Percentiles rank a stretch among this genome's conserved stretches.
Conservation (phyloP, 2,797 vertebrate genomes). For the Melanotaenia nigrans region DNA sequence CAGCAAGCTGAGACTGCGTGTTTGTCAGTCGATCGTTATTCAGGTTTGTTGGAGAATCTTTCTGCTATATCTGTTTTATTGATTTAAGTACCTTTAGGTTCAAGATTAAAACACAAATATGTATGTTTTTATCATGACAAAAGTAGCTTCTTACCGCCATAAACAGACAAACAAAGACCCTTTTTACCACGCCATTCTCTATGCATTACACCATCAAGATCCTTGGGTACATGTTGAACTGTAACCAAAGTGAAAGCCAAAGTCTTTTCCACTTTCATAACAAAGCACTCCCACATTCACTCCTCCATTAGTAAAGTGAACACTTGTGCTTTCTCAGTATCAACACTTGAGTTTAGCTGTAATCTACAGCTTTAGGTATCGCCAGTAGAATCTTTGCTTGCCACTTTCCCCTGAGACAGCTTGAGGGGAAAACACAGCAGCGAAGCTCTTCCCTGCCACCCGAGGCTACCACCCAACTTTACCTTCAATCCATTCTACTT, state of each 20-base stretch:
- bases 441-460: conserved; percentile 63
- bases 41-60: background rate
- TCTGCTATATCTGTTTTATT: background rate
- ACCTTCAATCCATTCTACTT: conserved; percentile 76
- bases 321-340: conserved; percentile 40
- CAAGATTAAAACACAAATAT: background rate
- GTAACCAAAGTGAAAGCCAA: conserved; percentile 23
- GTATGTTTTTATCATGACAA: background rate
- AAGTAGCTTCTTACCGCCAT: background rate
- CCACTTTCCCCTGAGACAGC: conserved; percentile 62
- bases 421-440: conserved; percentile 51
- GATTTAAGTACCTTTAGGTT: background rate
- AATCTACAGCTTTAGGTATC: conserved; percentile 66
- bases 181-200: background rate
- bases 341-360: conserved; percentile 45
- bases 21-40: background rate
- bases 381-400: conserved; percentile 71
- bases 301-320: conserved; percentile 52
- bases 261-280: conserved; percentile 28
- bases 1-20: background rate
- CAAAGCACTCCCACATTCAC: conserved; percentile 32
- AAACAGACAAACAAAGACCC: background rate
- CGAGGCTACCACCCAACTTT: conserved; percentile 72
- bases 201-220: background rate
- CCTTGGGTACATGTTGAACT: background rate